These are phyloP conservation scores for Deroplatys truncata DNA, from an alignment of 2,888 invertebrate genomes.

Conservation along the genomic window DNA sequence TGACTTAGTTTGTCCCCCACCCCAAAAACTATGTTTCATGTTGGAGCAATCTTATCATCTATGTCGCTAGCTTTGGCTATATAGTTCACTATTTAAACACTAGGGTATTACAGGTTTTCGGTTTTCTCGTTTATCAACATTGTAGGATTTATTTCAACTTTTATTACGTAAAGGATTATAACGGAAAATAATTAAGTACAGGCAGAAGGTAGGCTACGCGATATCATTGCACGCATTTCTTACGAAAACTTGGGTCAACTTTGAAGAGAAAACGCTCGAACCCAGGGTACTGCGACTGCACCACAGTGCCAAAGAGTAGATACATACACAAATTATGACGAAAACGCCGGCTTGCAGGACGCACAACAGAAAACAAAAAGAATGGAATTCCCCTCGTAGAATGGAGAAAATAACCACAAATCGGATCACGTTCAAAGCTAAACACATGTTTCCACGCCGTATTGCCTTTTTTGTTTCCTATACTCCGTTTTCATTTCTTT, in stretches of 20 bases:
- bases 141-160: too few species aligned
- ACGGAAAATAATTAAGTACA: too few species aligned
- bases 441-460: slow-evolving; percentile 19
- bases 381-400: neutral
- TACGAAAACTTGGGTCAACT: neutral
- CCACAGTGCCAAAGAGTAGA: neutral
- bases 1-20: too few species aligned
- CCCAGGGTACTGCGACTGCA: neutral
- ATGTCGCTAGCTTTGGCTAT: too few species aligned
- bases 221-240: neutral
- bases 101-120: too few species aligned
- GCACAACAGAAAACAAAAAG: neutral
- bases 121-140: too few species aligned
- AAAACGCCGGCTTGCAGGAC: neutral
- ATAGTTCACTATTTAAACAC: too few species aligned
- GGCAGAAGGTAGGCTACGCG: neutral
- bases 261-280: neutral
- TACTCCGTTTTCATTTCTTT: slow-evolving; percentile 10
- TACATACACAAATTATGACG: neutral
- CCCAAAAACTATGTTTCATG: too few species aligned
- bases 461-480: neutral
- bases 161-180: too few species aligned
- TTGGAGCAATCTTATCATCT: too few species aligned
- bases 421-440: slow-evolving; percentile 20
- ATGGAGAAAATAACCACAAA: slow-evolving; percentile 17